Evolutionary conservation across 2,113 vertebrate species (phyloP), one percentile per base, ranked within the genome.

Genomic region (Chrysochloris asiatica): DNA sequence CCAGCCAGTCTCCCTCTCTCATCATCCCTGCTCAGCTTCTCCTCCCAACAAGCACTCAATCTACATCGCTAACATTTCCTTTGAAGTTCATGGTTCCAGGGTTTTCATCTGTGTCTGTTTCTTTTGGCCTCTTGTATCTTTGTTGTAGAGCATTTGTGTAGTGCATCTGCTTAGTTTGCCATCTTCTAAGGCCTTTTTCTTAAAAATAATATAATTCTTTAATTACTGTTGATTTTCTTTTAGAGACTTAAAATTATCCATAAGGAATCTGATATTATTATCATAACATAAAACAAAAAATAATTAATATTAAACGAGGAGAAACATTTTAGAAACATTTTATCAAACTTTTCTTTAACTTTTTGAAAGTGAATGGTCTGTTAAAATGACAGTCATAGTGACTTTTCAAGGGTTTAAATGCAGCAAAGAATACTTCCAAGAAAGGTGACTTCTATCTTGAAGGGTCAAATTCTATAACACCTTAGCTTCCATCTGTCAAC

Each of bases 401-500:
- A 73, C 59, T 50, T 93, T 89, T 83, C 36, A 88, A n/a, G 33
- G 33, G 10, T 24, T 88, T 93, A 85, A 63, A n/a, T 33, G 14
- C 2, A 84, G 81, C 33, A 72, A 41, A 52, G 54, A 48, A 75
- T 89, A 91, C 36, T 73, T 93, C 14, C 14, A 43, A 65, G 36
- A 86, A n/a, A 77, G 90, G 89, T 26, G 36, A 30, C 16, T 71
- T 76, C 4, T 52, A 59, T 73, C 45, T 38, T 67, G 26, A 94
- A 3, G 73, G 30, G 65, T 82, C 48, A 33, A 86, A 33, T 78
- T 36, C n/a, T n/a, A 22, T 4, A 69, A 54, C 36, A 36, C 43
- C 50, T 75, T 43, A 41, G 63, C 36, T 33, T 38, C 36, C 33
- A 12, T 86, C 86, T 76, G 61, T 63, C 82, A 91, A 47, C 12